Conservation (phyloP, 1,140 invertebrate genomes). For the Copidosoma floridanum region DNA sequence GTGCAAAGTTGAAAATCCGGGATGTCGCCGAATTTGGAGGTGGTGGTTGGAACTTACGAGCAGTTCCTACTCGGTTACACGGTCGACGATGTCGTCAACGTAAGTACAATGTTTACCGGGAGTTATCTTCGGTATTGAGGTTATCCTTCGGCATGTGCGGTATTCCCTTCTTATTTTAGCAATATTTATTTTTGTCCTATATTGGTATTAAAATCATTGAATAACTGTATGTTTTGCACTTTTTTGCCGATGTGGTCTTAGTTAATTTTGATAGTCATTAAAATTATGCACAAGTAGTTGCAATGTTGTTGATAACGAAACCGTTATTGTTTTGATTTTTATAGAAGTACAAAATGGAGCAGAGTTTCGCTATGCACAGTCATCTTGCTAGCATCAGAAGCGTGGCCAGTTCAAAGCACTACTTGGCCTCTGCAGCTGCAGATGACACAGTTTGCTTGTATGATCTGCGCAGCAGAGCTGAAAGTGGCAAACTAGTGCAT, state of each 20-base stretch:
- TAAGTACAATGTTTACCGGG: no score
- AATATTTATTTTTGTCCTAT: no score
- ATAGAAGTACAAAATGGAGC: slow-evolving; percentile 61
- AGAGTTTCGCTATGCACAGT: slow-evolving; percentile 83
- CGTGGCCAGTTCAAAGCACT: slow-evolving; percentile 68
- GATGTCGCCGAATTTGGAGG: slow-evolving; percentile 60
- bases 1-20: no score
- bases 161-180: no score
- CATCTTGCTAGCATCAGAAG: slow-evolving; percentile 78
- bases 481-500: slow-evolving; percentile 75
- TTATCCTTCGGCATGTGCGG: no score
- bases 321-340: slow-evolving; percentile 18
- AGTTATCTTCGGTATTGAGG: no score
- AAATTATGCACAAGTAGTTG: no score
- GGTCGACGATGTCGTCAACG: slow-evolving; percentile 54
- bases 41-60: slow-evolving; percentile 80
- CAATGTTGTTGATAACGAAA: no score
- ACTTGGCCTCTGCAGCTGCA: slow-evolving; percentile 82
- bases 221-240: no score
- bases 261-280: no score
- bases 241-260: no score
- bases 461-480: slow-evolving; percentile 74
- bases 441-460: slow-evolving; percentile 88
- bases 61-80: slow-evolving; percentile 78
- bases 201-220: no score